Base-by-base conservation (phyloP, 2,113 vertebrate species). In the Pseudorasbora parva region DNA sequence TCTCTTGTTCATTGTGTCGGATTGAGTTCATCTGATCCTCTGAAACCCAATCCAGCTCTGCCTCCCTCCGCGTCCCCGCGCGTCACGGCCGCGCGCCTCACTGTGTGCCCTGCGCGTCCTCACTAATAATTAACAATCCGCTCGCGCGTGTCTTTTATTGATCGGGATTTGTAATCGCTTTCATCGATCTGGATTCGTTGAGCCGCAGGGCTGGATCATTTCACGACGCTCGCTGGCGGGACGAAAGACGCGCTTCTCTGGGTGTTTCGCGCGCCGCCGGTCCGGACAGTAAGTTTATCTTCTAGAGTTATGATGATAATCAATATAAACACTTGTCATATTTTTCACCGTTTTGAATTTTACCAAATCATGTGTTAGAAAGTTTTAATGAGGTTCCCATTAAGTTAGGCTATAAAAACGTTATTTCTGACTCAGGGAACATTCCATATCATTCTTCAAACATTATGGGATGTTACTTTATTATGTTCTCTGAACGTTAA, bases 201-300 rank as follows among this genome's bases (percentile, higher is more conserved):
- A 64, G 57, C 0, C 74, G 74, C 74, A 66, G 59, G 77, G 9
- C 60, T 84, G 74, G 73, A 78, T 78, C 45, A 49, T 23, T 8
- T 60, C 25, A 47, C 68, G 66, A 19, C 60, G 15, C 43, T 83
- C 73, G 71, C 59, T 25, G 25, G 37, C 56, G 80, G 68, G 49
- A 82, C 80, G 2, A 73, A 83, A 49, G 45, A 76, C 71, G 37
- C 57, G 76, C 37, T 78, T 27, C 56, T 78, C n/a, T 45, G 37
- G 75, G 73, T 33, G 54, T 41, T 77, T 2, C 54, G 54, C 75
- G 27, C 74, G 54, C 54, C 71, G 2, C 6, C 33, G 30, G 15
- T 15, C 23, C 60, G 14, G 21, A 45, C 76, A 11, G 77, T 49
- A 25, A 68, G 78, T 80, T 47, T n/a, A n/a, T 66, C 27, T 68